These are phyloP conservation scores for Patagioenas fasciata DNA, from an alignment of 2,113 vertebrate species.

Conservation along the genomic window DNA sequence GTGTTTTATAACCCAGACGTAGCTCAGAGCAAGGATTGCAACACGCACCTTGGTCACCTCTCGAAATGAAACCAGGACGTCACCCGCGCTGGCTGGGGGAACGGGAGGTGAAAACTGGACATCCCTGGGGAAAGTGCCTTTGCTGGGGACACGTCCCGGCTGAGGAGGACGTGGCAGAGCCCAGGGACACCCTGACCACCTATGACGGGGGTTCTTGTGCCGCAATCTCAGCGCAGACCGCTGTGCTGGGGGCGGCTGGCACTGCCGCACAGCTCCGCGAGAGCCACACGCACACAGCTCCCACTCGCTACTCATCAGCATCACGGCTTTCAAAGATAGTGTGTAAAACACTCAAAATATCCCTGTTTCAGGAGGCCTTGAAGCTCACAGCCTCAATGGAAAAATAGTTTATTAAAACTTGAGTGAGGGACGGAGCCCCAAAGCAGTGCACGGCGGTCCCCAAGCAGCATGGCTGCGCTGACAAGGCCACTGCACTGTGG, in stretches of 20 bases:
- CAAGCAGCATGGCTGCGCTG: not conserved
- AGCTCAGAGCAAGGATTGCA: not conserved
- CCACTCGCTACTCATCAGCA: not conserved
- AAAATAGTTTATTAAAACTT: accelerated
- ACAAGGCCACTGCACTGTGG: not conserved
- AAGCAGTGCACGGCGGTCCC: accelerated
- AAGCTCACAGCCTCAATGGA: not conserved
- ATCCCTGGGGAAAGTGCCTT: not conserved
- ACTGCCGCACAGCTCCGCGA: not conserved
- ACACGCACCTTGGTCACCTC: not conserved
- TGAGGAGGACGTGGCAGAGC: accelerated
- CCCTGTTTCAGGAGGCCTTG: not conserved
- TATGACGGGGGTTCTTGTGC: not conserved
- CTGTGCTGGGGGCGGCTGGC: not conserved
- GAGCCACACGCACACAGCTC: not conserved
- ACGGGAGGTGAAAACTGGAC: not conserved
- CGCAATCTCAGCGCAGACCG: accelerated
- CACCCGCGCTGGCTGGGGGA: not conserved
- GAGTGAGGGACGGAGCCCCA: not conserved
- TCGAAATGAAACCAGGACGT: not conserved
- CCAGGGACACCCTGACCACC: too few relatives aligned
- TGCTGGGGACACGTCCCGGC: accelerated
- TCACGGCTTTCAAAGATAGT: not conserved
- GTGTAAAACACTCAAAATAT: not conserved
- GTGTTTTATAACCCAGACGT: not conserved